Conservation (phyloP, 2,797 vertebrate species). For the Coregonus ussuriensis region DNA sequence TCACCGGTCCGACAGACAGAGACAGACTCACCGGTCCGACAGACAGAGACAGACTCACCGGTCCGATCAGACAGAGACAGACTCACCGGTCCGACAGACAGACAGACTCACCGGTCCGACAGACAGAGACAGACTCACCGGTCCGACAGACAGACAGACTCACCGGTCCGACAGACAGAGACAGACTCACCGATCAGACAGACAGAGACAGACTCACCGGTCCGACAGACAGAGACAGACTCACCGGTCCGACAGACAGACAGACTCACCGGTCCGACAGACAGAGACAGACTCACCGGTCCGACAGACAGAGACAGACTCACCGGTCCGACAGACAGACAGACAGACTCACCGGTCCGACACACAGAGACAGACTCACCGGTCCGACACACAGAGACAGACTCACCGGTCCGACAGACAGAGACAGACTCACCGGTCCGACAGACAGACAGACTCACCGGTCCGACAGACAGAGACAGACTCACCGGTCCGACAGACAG, state of each 20-base stretch:
- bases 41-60: no score
- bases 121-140: neutral
- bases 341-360: no score
- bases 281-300: neutral
- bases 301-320: no score
- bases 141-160: conserved; percentile 37
- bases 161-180: conserved; percentile 82
- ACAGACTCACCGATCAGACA: neutral
- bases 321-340: no score
- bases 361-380: no score
- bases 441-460: conserved; percentile 75
- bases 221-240: neutral
- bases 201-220: neutral
- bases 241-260: neutral
- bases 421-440: neutral
- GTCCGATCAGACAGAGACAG: no score
- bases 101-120: neutral
- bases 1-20: no score
- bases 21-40: no score
- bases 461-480: conserved; percentile 71
- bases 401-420: no score
- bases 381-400: no score
- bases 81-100: no score
- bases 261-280: conserved; percentile 83
- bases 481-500: neutral